Base-by-base conservation (phyloP, 64 coral and sea anemone species). In the Stylophora pistillata region DNA sequence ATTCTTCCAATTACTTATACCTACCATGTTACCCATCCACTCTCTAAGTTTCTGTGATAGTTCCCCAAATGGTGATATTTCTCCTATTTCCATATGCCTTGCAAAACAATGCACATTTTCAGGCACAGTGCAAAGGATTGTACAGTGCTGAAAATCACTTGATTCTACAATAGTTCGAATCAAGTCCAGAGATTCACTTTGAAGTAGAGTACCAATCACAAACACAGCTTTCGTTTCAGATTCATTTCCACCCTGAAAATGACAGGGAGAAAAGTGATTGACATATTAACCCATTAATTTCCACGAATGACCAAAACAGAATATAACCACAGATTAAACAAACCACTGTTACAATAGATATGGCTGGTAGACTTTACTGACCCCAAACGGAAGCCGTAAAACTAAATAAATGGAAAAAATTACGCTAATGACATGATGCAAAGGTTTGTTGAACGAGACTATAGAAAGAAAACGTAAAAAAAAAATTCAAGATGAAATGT, bases 161-260 rank as follows among this genome's bases (percentile, higher is more conserved):
- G 85, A 64, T 80, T 96, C 86, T 60, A 96, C 86, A 78, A 96
- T 86, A 12, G 61, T 10, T 4, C 63, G 92, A 52, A 96, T 84
- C 17, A 89, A 56, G 14, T 79, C 74, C 41, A 96, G 73, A 15
- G 88, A 85, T 53, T 96, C 55, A 41, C 90, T 88, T 72, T 96
- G 90, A 18, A 96, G 80, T 16, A 96, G 77, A 7, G 87, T 86
- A 23, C 86, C 89, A 37, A 96, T 71, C n/a, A 96, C 78, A 82
- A 96, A 96, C 10, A 96, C 94, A 55, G 94, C 94, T 47, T 96
- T 96, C 27, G 94, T 96, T 74, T 96, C 94, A 13, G 94, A 96
- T 81, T 96, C 94, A 77, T 96, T 96, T 12, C 94, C 94, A 82
- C 86, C 68, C 94, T 96, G 56, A 58, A 13, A 26, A 57, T 29